Percentiles rank a stretch among this genome's conserved stretches.
Evolutionary conservation across 2,113 vertebrate genomes (phyloP).

Genomic region (Phalacrocorax brasilianus): DNA sequence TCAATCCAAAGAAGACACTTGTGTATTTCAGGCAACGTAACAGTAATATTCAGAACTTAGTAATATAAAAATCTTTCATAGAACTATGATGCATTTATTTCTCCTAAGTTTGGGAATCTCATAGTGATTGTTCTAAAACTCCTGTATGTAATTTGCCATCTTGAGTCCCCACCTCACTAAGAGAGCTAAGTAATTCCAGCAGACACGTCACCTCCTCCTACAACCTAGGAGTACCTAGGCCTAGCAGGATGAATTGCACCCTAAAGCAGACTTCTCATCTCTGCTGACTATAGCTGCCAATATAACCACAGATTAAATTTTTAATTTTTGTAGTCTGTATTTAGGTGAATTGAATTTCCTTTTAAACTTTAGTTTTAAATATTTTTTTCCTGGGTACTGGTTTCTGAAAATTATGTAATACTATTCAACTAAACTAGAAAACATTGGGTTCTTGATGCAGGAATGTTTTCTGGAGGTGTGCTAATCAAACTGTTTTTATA

Average conservation of each 20-base stretch:
- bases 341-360: not conserved
- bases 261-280: not conserved
- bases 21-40: not conserved
- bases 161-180: not conserved
- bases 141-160: not conserved
- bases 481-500: not conserved
- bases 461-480: not conserved
- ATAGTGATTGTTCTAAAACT: not conserved
- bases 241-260: not conserved
- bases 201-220: not conserved
- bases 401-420: not conserved
- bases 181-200: not conserved
- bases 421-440: not conserved
- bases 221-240: too few species aligned
- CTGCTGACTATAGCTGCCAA: not conserved
- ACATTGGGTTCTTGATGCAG: not conserved
- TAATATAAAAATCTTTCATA: not conserved
- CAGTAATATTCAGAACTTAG: not conserved
- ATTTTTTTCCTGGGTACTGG: not conserved
- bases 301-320: not conserved
- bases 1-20: accelerated
- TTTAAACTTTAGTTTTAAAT: not conserved
- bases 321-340: not conserved
- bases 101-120: not conserved
- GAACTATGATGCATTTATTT: not conserved